Evolutionary conservation across 2,888 invertebrate species (phyloP).

Genomic region (Heteropelma amictum): DNA sequence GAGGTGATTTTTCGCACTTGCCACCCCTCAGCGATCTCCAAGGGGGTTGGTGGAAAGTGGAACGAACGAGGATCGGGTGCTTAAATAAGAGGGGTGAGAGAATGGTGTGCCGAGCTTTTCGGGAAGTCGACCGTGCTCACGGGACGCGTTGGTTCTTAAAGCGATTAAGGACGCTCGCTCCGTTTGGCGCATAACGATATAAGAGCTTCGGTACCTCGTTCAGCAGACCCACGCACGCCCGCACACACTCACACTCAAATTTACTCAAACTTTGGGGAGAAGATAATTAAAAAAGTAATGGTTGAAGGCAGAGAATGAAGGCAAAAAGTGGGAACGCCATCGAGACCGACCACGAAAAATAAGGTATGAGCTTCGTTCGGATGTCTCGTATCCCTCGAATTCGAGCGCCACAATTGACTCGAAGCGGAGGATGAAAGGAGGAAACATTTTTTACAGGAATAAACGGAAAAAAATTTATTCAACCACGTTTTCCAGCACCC

Average conservation of each 20-base stretch:
- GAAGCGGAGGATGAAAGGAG: no score
- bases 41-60: neutral
- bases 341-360: conserved; percentile 52
- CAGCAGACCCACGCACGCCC: neutral
- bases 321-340: conserved; percentile 55
- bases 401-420: no score
- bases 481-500: no score
- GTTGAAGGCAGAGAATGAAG: conserved; percentile 52
- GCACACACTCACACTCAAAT: neutral
- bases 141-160: conserved; percentile 62
- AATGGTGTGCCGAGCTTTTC: conserved; percentile 51
- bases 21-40: conserved; percentile 25
- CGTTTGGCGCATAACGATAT: conserved; percentile 67
- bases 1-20: conserved; percentile 57
- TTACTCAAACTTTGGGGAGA: conserved; percentile 35
- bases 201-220: conserved; percentile 51
- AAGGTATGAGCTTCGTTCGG: conserved; percentile 39
- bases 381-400: no score
- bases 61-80: conserved; percentile 1
- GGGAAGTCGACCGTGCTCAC: conserved; percentile 48
- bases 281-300: conserved; percentile 72
- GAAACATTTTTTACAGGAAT: no score
- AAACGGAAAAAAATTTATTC: no score
- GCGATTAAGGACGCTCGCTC: conserved; percentile 66
- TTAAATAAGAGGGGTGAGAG: neutral